phyloP scores from a whole-genome alignment of 2,888 invertebrate species.

The Plebejus melissa region DNA sequence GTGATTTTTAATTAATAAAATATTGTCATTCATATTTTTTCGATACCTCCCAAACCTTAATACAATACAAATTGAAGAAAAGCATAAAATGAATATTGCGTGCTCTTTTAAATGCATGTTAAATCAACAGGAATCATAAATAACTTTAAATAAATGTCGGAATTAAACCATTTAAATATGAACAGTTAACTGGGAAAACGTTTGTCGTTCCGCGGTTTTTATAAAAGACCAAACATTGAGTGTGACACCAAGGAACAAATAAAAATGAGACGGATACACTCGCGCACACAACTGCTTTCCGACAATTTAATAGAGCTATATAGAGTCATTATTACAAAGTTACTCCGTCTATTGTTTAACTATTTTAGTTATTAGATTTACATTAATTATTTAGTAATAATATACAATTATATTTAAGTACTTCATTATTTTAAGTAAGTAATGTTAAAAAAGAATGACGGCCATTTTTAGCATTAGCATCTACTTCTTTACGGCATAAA shows the following conservation, averaged over 20 bases:
- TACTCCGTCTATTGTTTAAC: neutral
- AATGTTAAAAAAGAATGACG: no score
- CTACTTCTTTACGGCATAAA: no score
- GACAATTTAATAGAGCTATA: neutral
- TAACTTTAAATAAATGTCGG: conserved; percentile 27
- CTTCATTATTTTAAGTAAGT: no score
- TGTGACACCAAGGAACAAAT: conserved; percentile 56
- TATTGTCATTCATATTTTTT: neutral
- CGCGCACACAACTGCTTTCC: conserved; percentile 30
- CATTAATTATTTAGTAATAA: neutral
- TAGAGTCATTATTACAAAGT: neutral
- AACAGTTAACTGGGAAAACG: conserved; percentile 29
- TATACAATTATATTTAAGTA: no score
- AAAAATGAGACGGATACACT: conserved; percentile 56
- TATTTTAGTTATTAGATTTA: neutral
- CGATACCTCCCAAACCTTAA: neutral
- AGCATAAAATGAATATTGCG: neutral
- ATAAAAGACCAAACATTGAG: conserved; percentile 51
- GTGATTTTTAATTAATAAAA: no score
- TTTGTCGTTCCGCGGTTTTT: conserved; percentile 49
- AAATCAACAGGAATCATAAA: conserved; percentile 25
- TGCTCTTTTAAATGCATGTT: neutral
- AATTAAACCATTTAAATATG: conserved; percentile 32
- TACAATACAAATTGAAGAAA: neutral
- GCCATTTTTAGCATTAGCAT: no score